phyloP scores from a whole-genome alignment of 2,888 invertebrate genomes.

The Melanostoma scalare region DNA sequence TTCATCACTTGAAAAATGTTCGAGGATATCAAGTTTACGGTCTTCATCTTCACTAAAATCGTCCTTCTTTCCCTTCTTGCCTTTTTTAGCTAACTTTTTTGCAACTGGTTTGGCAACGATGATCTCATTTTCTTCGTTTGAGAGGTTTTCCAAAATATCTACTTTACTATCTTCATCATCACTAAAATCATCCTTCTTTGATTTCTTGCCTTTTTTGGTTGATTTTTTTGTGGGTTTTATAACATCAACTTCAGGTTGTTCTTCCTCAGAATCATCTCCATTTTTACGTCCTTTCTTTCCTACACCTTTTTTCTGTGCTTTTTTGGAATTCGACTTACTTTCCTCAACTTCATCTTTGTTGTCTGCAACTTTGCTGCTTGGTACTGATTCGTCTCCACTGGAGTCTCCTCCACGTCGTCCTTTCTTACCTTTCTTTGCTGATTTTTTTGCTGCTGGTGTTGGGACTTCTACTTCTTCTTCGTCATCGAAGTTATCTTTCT shows the following conservation, averaged over 20 bases:
- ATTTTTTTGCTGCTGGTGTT: conserved; percentile 73
- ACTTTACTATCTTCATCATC: conserved; percentile 74
- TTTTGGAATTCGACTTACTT: conserved; percentile 75
- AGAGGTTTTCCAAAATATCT: conserved; percentile 5
- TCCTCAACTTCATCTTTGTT: conserved; percentile 81
- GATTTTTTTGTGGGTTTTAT: conserved; percentile 70
- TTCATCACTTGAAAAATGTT: conserved; percentile 15
- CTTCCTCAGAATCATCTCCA: conserved; percentile 67
- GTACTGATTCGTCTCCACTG: conserved; percentile 82
- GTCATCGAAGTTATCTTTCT: conserved; percentile 78
- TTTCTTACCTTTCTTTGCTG: conserved; percentile 77
- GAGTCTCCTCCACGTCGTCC: conserved; percentile 83
- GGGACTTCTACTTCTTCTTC: conserved; percentile 74
- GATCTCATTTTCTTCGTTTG: conserved; percentile 66
- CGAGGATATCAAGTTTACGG: conserved; percentile 1
- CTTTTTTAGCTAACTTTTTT: conserved; percentile 71
- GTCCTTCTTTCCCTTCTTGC: conserved; percentile 55
- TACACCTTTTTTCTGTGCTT: conserved; percentile 56
- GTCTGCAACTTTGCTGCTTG: conserved; percentile 57
- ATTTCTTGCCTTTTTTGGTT: conserved; percentile 63
- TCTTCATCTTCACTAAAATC: conserved; percentile 79
- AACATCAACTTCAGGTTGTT: conserved; percentile 48
- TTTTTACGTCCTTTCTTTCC: conserved; percentile 77
- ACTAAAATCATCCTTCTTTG: conserved; percentile 77
- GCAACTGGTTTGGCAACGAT: conserved; percentile 48